Evolutionary conservation across 1,140 invertebrate species (phyloP), one percentile per base, ranked within the genome.

Genomic region (Ooceraea biroi): DNA sequence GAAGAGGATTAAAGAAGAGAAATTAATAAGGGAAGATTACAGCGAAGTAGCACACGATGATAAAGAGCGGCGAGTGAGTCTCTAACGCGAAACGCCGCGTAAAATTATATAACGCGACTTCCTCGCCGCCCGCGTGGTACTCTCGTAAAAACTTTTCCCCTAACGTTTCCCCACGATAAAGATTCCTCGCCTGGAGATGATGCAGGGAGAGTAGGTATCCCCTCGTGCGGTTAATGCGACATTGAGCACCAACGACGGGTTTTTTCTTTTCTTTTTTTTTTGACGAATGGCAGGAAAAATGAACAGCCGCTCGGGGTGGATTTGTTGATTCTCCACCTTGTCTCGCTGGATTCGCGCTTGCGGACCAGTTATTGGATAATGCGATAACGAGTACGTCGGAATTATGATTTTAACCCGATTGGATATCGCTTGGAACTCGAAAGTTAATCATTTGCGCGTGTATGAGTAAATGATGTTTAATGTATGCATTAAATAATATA

Each of bases 31-130:
- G 50, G 36, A 71, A 71, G 65, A 80, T 80, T 71, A 80, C n/a
- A 50, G 65, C 5, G 50, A 55, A 78, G 63, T 71, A 44, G 60
- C 60, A 14, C 44, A 52, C 58, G 52, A 58, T 57, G 76, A 71
- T 80, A 71, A 80, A 69, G 65, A 17, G 22, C 50, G 22, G 14
- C 36, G 36, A 11, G 46, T 36, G 41, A 44, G 63, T 55, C 22
- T 78, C 30, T 69, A 77, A 77, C 73, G 76, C 22, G 30, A 69
- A 71, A 78, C 50, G 50, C 22, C 63, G 50, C 65, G 66, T 80
- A 80, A 80, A 80, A 80, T 80, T 71, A 80, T 80, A 80, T 80
- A 80, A 69, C 65, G 76, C 50, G 76, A 71, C 63, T 78, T 80
- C 57, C 63, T 80, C 52, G 27, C 66, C 8, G 46, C 12, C 46